Percentiles rank a stretch among this genome's conserved stretches.
Conservation (phyloP, 2,113 vertebrate genomes). For the Pionites leucogaster region DNA sequence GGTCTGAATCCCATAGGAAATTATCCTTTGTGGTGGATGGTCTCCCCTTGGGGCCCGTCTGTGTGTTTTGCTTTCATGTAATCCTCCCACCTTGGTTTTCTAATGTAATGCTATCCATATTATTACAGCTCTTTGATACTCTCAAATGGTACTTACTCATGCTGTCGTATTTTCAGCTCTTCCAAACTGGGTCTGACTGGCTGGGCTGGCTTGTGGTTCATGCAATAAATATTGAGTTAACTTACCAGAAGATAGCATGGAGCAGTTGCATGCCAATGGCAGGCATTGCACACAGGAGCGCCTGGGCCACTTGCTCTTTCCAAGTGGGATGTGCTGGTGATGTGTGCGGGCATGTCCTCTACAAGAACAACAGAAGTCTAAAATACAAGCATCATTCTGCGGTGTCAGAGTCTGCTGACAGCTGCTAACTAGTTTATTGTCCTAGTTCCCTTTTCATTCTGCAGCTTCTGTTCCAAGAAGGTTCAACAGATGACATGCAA, state of each 20-base stretch:
- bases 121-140: conserved; percentile 60
- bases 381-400: background rate
- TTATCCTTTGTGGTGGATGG: conserved; percentile 59
- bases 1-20: conserved; percentile 64
- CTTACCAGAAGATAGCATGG: background rate
- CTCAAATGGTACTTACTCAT: conserved; percentile 47
- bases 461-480: background rate
- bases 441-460: background rate
- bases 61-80: conserved; percentile 63
- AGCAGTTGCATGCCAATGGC: background rate
- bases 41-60: conserved; percentile 63
- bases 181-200: conserved; percentile 27
- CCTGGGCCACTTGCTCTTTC: background rate
- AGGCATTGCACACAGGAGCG: background rate
- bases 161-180: conserved; percentile 31
- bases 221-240: conserved; percentile 40
- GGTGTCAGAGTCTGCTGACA: background rate
- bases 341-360: background rate
- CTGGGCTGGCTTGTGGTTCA: background rate
- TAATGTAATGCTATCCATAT: conserved; percentile 54
- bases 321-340: background rate
- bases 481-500: background rate
- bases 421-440: background rate
- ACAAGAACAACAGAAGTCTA: background rate
- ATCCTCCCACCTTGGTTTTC: conserved; percentile 62